These are phyloP conservation scores for Deilephila elpenor DNA, from an alignment of 2,888 invertebrate species.

Conservation along the genomic window DNA sequence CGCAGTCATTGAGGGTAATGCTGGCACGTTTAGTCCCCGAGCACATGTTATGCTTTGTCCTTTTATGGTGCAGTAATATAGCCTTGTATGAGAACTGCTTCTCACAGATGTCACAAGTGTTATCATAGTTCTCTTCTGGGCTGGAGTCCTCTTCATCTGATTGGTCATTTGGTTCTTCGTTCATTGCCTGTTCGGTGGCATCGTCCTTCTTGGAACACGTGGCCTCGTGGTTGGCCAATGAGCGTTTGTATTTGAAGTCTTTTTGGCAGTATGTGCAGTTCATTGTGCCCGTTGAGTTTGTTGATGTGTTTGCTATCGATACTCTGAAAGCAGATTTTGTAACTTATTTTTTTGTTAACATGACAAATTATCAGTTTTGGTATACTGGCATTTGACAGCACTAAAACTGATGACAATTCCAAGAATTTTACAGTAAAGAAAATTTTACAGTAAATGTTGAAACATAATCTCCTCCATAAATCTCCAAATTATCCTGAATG, in stretches of 20 bases:
- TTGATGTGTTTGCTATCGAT: neutral
- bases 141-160: conserved; percentile 69
- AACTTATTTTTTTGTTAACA: no score
- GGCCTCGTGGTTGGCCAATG: neutral
- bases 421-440: no score
- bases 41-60: conserved; percentile 76
- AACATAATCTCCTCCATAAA: no score
- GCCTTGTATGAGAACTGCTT: conserved; percentile 78
- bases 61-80: conserved; percentile 72
- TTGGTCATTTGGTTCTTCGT: conserved; percentile 51
- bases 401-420: no score
- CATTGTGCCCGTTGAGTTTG: no score
- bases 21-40: conserved; percentile 75
- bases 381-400: no score
- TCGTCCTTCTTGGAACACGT: neutral
- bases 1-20: conserved; percentile 73
- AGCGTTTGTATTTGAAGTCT: conserved; percentile 15
- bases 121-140: conserved; percentile 71
- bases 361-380: no score
- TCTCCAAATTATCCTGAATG: no score
- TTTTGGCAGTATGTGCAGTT: conserved; percentile 6
- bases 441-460: no score
- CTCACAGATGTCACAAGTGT: conserved; percentile 80
- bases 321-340: neutral
- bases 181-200: conserved; percentile 48